phyloP scores from a whole-genome alignment of 1,140 invertebrate species.

The Caenorhabditis brenneri region DNA sequence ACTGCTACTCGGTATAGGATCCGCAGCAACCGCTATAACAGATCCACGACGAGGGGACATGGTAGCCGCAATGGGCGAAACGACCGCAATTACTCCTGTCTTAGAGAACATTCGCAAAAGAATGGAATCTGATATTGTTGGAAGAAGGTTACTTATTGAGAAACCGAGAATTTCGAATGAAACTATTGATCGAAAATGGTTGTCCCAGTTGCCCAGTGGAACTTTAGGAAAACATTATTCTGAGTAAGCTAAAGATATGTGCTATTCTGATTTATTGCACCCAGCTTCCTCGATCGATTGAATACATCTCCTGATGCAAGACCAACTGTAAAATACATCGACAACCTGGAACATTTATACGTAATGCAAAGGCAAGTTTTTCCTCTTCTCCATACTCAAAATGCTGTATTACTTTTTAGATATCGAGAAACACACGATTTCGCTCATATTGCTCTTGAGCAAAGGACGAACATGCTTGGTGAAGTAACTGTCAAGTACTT shows the following conservation, averaged over 20 bases:
- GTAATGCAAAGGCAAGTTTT: constrained; percentile 81
- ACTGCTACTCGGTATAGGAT: constrained; percentile 80
- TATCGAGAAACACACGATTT: constrained; percentile 96
- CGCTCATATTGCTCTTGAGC: constrained; percentile 85
- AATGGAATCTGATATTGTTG: constrained; percentile 53
- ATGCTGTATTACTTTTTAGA: constrained; percentile 20
- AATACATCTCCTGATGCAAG: constrained; percentile 73
- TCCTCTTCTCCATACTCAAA: background rate
- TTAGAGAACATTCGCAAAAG: constrained; percentile 54
- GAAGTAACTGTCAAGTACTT: constrained; percentile 94
- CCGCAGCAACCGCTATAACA: constrained; percentile 79
- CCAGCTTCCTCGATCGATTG: constrained; percentile 54
- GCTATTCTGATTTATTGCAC: constrained; percentile 71
- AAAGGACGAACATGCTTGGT: constrained; percentile 94
- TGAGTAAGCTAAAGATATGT: constrained; percentile 61
- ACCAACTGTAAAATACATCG: constrained; percentile 85
- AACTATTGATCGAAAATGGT: constrained; percentile 80
- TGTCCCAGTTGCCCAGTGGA: constrained; percentile 79
- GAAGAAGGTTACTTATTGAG: constrained; percentile 72
- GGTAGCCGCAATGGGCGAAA: constrained; percentile 90
- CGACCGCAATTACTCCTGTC: constrained; percentile 69
- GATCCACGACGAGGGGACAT: constrained; percentile 82
- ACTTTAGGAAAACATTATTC: constrained; percentile 85
- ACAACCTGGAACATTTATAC: constrained; percentile 88
- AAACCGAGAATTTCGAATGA: constrained; percentile 85